Base-by-base conservation (phyloP, 2,797 vertebrate genomes). In the Holocentrus rufus region DNA sequence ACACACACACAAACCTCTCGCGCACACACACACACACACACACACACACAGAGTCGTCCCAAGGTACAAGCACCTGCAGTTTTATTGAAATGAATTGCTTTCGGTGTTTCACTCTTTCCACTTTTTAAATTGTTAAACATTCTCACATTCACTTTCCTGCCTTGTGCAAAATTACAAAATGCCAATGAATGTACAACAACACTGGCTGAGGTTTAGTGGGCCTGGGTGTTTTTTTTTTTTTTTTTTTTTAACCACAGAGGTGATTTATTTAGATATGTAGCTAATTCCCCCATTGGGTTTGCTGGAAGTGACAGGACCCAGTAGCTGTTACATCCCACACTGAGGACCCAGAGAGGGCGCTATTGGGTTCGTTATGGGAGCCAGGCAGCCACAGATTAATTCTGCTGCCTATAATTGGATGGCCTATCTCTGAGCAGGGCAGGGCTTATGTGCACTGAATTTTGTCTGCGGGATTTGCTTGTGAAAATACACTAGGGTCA, bases 321-420 rank as follows among this genome's bases (percentile, higher is more conserved):
- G 72, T 63, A 31, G 4, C 78, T 75, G 50, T 65, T 50, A 39
- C 73, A 74, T 83, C 79, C 77, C 81, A 59, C 59, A 31, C 27
- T 25, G 4, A 74, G 83, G 70, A 74, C 87, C 91, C 89, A 81
- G 85, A 91, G 90, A 91, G 86, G 93, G 90, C 80, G 89, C 91
- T 93, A 83, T 91, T 90, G 88, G 87, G 90, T 89, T 86, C 88
- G 84, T 86, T 89, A 86, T 85, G 70, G 80, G 83, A 90, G 77
- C 77, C 74, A 65, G 80, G 70, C 68, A 23, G 67, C 78, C 64
- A 60, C 88, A 87, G 85, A 91, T 89, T 87, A 83, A 89, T 89
- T 86, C 83, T 72, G 76, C 77, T 65, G 70, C 67, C 79, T 85
- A 75, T 90, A 89, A 91, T 91, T 91, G 88, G 89, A 84, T 76